phyloP scores from a whole-genome alignment of 2,113 vertebrate genomes.

The Anser cygnoides region DNA sequence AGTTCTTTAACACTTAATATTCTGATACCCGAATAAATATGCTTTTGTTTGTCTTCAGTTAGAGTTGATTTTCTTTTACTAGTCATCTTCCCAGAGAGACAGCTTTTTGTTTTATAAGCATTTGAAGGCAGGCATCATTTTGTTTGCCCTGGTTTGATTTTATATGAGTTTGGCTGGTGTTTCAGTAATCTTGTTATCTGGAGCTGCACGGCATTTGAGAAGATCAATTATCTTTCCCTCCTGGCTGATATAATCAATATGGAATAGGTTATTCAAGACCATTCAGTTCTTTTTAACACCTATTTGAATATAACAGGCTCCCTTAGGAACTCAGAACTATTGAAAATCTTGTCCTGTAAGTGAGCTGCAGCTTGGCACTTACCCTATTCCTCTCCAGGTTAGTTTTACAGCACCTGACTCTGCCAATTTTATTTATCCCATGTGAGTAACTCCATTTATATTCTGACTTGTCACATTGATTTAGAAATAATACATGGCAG shows the following conservation, averaged over 20 bases:
- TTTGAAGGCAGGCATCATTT: neutral
- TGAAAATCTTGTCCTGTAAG: neutral
- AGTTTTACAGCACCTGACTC: neutral
- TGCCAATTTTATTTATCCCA: neutral
- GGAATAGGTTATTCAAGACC: neutral
- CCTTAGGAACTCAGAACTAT: neutral
- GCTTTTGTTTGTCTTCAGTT: neutral
- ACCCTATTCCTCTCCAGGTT: neutral
- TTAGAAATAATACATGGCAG: neutral
- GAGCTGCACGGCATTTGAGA: neutral
- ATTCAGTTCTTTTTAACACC: neutral
- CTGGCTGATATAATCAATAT: neutral
- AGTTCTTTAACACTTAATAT: neutral
- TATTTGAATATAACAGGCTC: neutral
- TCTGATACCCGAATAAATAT: rapidly evolving
- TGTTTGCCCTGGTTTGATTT: neutral
- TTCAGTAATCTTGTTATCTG: neutral
- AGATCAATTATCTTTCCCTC: neutral
- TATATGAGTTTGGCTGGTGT: neutral
- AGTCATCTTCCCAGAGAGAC: neutral
- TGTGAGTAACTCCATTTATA: neutral
- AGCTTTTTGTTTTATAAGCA: neutral
- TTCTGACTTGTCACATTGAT: neutral
- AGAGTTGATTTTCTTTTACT: neutral
- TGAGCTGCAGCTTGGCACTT: neutral